Evolutionary conservation across 2,888 invertebrate species (phyloP), one percentile per base, ranked within the genome.

Genomic region (Latrodectus hesperus): DNA sequence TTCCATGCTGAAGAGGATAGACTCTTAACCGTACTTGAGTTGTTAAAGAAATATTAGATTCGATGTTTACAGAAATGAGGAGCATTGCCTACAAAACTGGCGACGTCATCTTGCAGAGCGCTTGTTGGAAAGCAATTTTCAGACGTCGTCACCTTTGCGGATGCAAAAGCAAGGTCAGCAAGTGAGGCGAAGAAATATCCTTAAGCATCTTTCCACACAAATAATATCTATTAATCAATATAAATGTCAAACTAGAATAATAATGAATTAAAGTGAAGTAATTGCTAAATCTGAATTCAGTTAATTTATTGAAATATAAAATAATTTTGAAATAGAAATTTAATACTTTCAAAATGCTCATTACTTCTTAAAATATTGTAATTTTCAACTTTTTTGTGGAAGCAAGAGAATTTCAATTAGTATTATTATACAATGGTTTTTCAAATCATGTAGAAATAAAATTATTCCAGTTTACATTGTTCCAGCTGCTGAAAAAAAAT

Each of bases 1-100:
- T 16, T 60, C 12, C 38, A 38, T 38, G 38, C 38, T 38, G 38
- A 60, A 60, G 60, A 60, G 60, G 60, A 38, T 38, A 38, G 38
- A 38, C 60, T 16, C 60, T 60, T 60, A 60, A 60, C 60, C 12
- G 60, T 60, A 16, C 60, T 60, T 60, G 60, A 60, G n/a, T n/a
- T 16, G 60, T 16, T 60, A n/a, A 60, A n/a, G 60, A 60, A 60
- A 12, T 60, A n/a, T 60, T 60, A n/a, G 60, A n/a, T 60, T 60
- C n/a, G n/a, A 60, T 60, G 60, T 60, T 60, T 60, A 60, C n/a
- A 38, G 60, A 60, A 60, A 60, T 60, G n/a, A n/a, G n/a, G 60
- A 60, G 60, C 60, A 17, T 22, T 68, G 22, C 22, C 68, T 17
- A 12, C 26, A 26, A 68, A 68, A 22, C 9, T 68, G 16, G 26